Base-by-base conservation (phyloP, 2,113 vertebrate genomes). In the Callospermophilus lateralis region DNA sequence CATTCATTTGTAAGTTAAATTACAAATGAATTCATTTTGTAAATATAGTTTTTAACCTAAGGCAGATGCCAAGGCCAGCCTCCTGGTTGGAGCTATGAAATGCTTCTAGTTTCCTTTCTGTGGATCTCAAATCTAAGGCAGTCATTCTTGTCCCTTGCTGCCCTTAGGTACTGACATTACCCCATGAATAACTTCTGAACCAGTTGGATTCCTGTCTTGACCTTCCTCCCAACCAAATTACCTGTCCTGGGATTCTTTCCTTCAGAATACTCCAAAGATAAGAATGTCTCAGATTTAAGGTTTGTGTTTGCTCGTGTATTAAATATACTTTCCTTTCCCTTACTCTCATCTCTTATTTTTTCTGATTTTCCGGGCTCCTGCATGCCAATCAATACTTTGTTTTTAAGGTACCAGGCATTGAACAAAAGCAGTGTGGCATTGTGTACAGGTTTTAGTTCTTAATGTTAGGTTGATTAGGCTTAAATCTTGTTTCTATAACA, bases 401-500 rank as follows among this genome's bases (percentile, higher is more conserved):
- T 94, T 81, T 48, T 45, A 39, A 84, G 30, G 12, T 1, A 68
- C 16, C 6, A 80, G 4, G 39, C 26, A 85, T 67, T 48, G 37
- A 67, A 85, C 84, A 55, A 95, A 93, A 89, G 68, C 4, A 42
- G 4, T 72, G 12, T 61, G 15, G 3, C 24, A 37, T 30, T 19
- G 22, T 89, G 3, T n/a, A 48, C 8, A 80, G 20, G 24, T 58
- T 72, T 84, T 20, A 42, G 19, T 58, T 78, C 51, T 73, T 77
- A 28, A 0, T 8, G 1, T 80, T 63, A 87, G 34, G 55, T 1
- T 81, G 61, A 92, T 6, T 55, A 63, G 12, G 30, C 58, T n/a
- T 76, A 90, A 87, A 90, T 94, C 37, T 85, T 24, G 1, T 85
- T 94, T 88, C 32, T 70, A 12, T 4, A 72, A 61, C 13, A 73